Conservation (phyloP, 2,113 vertebrate species). For the Corydoras sp. region DNA sequence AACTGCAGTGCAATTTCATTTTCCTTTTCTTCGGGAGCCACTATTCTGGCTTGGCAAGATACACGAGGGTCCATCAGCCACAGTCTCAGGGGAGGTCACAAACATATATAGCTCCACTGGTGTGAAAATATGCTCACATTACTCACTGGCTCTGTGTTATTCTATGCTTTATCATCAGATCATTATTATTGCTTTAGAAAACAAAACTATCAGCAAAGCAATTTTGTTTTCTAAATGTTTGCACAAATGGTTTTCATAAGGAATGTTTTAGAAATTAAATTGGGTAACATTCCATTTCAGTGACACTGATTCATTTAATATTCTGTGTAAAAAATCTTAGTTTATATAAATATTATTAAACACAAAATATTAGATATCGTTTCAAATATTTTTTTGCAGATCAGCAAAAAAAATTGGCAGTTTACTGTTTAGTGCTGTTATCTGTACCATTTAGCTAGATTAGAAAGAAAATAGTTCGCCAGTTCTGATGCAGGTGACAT, state of each 20-base stretch:
- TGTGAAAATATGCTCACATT: slow-evolving; percentile 26
- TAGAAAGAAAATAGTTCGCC: neutral
- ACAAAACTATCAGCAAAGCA: slow-evolving; percentile 2
- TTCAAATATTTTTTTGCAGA: neutral
- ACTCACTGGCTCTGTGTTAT: slow-evolving; percentile 18
- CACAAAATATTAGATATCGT: neutral
- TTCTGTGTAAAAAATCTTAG: neutral
- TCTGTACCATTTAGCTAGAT: neutral
- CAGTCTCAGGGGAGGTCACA: slow-evolving; percentile 11
- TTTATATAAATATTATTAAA: neutral
- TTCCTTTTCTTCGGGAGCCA: slow-evolving; percentile 20
- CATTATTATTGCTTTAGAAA: neutral
- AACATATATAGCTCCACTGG: slow-evolving; percentile 20
- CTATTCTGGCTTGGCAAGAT: slow-evolving; percentile 33
- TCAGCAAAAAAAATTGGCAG: slow-evolving; percentile 2
- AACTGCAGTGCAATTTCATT: slow-evolving; percentile 37
- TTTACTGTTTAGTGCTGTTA: slow-evolving; percentile 1
- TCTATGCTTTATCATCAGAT: slow-evolving; percentile 23
- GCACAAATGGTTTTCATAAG: slow-evolving; percentile 9
- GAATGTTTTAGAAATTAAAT: slow-evolving; percentile 3
- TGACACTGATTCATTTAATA: slow-evolving; percentile 7
- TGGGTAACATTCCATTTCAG: neutral
- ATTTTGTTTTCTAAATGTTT: slow-evolving; percentile 9
- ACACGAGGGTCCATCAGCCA: slow-evolving; percentile 13
- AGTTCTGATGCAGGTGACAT: slow-evolving; percentile 1